Conservation (phyloP, 1,140 invertebrate genomes). For the Zaprionus lachaisei region DNA sequence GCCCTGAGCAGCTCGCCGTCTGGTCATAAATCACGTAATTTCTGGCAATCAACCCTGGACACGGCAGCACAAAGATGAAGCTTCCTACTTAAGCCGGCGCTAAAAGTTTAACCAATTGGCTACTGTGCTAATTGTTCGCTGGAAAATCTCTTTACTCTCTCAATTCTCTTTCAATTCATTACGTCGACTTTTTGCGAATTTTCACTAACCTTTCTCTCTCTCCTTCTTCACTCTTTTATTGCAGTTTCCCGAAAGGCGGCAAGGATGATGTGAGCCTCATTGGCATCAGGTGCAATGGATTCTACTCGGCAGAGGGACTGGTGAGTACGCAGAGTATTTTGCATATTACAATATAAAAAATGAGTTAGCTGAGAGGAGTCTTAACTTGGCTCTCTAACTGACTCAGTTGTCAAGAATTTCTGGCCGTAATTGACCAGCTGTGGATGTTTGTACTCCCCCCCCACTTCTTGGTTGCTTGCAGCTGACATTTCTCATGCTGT, state of each 20-base stretch:
- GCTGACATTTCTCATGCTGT: conserved; percentile 29
- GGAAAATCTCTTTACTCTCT: conserved; percentile 6
- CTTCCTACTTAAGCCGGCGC: conserved; percentile 41
- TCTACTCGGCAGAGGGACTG: conserved; percentile 39
- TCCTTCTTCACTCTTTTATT: conserved; percentile 39
- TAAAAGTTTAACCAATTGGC: conserved; percentile 51
- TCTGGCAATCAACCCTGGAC: conserved; percentile 14
- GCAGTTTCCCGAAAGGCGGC: conserved; percentile 59
- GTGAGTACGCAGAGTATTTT: conserved; percentile 46
- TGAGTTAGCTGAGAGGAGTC: background rate
- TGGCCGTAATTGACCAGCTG: conserved; percentile 18
- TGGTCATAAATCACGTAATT: conserved; percentile 35
- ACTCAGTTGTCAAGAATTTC: background rate
- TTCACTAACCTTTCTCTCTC: conserved; percentile 14
- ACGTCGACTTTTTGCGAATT: conserved; percentile 5
- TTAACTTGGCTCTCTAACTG: background rate
- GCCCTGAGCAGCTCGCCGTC: background rate
- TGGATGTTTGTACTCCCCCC: background rate
- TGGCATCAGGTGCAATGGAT: conserved; percentile 32
- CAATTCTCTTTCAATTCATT: conserved; percentile 21
- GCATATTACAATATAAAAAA: background rate
- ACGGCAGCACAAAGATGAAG: background rate
- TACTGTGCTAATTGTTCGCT: conserved; percentile 37
- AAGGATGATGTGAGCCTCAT: conserved; percentile 46
- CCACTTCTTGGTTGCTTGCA: background rate